These are phyloP conservation scores for Pherbina coryleti DNA, from an alignment of 2,888 invertebrate species.

Conservation along the genomic window DNA sequence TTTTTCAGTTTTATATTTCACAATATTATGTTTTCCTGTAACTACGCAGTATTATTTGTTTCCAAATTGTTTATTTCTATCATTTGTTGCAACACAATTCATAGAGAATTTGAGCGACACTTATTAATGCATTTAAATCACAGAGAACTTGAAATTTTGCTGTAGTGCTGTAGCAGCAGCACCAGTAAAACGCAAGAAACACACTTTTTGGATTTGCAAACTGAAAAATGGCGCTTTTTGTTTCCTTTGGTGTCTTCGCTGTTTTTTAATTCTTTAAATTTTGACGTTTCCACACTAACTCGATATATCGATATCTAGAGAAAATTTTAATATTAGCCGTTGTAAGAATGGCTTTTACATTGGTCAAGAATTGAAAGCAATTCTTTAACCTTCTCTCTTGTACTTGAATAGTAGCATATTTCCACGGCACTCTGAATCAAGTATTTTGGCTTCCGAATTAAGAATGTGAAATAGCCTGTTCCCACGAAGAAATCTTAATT, in stretches of 20 bases:
- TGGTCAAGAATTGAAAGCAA: too few species aligned
- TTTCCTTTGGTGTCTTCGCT: slow-evolving; percentile 37
- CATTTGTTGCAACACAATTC: slow-evolving; percentile 24
- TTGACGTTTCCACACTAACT: neutral
- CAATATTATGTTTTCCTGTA: neutral
- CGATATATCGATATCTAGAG: neutral
- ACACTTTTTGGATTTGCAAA: slow-evolving; percentile 17
- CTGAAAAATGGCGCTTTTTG: slow-evolving; percentile 49
- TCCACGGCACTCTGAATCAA: too few species aligned
- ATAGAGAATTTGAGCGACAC: slow-evolving; percentile 29
- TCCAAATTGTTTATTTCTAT: neutral
- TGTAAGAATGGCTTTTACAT: too few species aligned
- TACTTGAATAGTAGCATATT: too few species aligned
- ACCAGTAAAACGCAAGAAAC: neutral
- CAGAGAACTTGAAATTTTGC: neutral
- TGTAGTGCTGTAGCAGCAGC: neutral
- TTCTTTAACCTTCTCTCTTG: too few species aligned
- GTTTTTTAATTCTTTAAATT: neutral
- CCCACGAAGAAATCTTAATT: too few species aligned
- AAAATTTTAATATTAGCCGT: too few species aligned
- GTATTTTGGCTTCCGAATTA: too few species aligned
- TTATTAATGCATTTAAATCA: neutral
- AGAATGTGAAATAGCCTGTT: too few species aligned
- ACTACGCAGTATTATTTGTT: slow-evolving; percentile 23
- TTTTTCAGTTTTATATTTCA: neutral